Conservation (phyloP, 2,888 invertebrate genomes). For the Cerastoderma edule region DNA sequence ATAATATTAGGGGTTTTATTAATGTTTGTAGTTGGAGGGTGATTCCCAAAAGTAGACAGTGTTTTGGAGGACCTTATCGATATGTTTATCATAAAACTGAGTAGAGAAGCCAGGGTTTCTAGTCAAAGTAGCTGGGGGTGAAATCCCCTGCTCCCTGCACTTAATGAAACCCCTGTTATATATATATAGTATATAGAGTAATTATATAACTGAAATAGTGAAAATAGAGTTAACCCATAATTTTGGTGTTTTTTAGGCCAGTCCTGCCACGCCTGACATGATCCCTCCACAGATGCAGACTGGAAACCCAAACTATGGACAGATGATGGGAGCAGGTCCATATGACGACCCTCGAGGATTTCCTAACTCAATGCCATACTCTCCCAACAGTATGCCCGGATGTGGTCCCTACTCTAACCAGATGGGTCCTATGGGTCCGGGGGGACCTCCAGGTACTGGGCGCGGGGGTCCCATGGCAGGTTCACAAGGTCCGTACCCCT, state of each 20-base stretch:
- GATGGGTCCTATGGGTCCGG: slow-evolving; percentile 53
- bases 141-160: no score
- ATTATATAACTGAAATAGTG: no score
- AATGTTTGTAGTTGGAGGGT: no score
- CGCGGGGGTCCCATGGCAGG: slow-evolving; percentile 33
- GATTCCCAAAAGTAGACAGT: no score
- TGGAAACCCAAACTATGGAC: slow-evolving; percentile 53
- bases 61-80: no score
- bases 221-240: no score
- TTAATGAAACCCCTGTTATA: no score
- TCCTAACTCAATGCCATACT: slow-evolving; percentile 54
- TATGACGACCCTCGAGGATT: slow-evolving; percentile 64
- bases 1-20: no score
- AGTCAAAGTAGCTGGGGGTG: no score
- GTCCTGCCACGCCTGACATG: slow-evolving; percentile 63
- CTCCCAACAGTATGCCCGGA: slow-evolving; percentile 50
- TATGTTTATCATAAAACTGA: no score
- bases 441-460: slow-evolving; percentile 36
- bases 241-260: slow-evolving; percentile 46
- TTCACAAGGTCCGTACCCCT: slow-evolving; percentile 38
- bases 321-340: slow-evolving; percentile 62
- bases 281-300: slow-evolving; percentile 58
- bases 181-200: no score
- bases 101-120: no score
- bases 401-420: slow-evolving; percentile 40